Base-by-base conservation (phyloP, 2,113 vertebrate genomes). In the Peromyscus polionotus region DNA sequence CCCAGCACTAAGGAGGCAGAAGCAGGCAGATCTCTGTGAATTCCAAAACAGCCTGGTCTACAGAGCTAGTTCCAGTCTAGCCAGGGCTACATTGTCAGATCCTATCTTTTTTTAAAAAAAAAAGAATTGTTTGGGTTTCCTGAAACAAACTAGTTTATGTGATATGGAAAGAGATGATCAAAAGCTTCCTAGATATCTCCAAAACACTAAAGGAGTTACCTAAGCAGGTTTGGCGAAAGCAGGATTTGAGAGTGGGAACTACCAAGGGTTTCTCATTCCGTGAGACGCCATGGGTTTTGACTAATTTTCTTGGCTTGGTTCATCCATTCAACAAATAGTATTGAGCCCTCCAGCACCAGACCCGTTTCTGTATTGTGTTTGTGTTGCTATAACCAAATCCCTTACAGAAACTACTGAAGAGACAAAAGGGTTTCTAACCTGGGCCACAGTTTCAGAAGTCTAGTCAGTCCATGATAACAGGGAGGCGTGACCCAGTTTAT, bases 291-390 rank as follows among this genome's bases (percentile, higher is more conserved):
- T 4, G 16, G 76, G 0, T 85, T 83, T 91, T 24, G 0, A 70
- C 59, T 22, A 3, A 81, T 94, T 93, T 85, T 36, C 68, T 92
- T 88, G 81, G 51, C 54, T 48, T 67, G 26, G 81, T 59, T 92
- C 84, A 87, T 45, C 80, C 70, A 83, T 75, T 91, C 61, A n/a
- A 39, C 31, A 94, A 92, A 93, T 84, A 68, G 26, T 68, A 77
- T 28, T 94, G n/a, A 94, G 8, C 28, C 24, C 79, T 72, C 75
- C 33, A 59, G 59, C 75, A 54, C 31, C 72, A 92, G 33, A 36
- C 28, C 65, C 63, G 13, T 51, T 51, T 51, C 42, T 87, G 5
- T 51, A 67, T 51, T 87, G 26, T 48, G 17, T 68, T 68, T 36
- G 45, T 33, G 28, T 88, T 54, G 65, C 67, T 88, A 54, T 88